Conservation (phyloP, 1,140 invertebrate species). For the Grapholita molesta region DNA sequence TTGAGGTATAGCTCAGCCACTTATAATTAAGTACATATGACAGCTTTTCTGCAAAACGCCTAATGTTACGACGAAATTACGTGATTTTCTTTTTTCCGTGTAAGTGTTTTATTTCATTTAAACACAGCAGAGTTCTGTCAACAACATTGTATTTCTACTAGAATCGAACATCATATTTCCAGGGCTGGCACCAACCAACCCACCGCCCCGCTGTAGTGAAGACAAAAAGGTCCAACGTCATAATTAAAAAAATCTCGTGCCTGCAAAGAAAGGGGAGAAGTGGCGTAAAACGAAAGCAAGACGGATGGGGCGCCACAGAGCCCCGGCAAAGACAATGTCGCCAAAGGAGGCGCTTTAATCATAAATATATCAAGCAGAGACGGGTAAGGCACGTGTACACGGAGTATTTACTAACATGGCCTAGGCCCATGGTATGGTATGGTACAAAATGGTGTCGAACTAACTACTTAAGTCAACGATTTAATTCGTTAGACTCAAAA, state of each 20-base stretch:
- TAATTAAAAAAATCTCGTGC: slow-evolving; percentile 78
- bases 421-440: background rate
- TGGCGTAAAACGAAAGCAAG: slow-evolving; percentile 64
- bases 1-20: too few relatives aligned
- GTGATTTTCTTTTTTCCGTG: too few relatives aligned
- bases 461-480: too few relatives aligned
- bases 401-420: too few relatives aligned
- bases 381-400: slow-evolving; percentile 43
- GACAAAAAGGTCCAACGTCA: slow-evolving; percentile 75
- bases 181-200: slow-evolving; percentile 8
- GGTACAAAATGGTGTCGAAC: too few relatives aligned
- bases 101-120: too few relatives aligned
- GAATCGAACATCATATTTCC: slow-evolving; percentile 25
- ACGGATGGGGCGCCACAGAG: slow-evolving; percentile 71
- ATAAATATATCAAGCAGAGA: slow-evolving; percentile 75
- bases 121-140: too few relatives aligned
- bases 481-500: too few relatives aligned
- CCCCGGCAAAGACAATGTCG: slow-evolving; percentile 69
- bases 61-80: too few relatives aligned
- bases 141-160: background rate
- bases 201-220: slow-evolving; percentile 38
- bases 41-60: too few relatives aligned
- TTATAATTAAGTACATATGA: too few relatives aligned
- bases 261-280: slow-evolving; percentile 72
- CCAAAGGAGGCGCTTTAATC: slow-evolving; percentile 71